phyloP scores from a whole-genome alignment of 2,797 vertebrate species.

The Podarcis siculus region DNA sequence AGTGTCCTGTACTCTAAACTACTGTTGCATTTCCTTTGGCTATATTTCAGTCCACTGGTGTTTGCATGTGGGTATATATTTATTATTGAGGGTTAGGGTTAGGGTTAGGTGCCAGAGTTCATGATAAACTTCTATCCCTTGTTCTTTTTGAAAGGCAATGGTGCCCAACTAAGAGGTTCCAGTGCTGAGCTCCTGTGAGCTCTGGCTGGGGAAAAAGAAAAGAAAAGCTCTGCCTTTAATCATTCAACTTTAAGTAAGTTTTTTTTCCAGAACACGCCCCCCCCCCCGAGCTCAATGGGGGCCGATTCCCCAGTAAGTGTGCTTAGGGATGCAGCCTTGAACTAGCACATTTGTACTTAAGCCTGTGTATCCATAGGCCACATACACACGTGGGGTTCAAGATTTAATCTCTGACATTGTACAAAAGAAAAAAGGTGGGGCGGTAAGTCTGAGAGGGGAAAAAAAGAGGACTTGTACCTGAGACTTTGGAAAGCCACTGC shows the following conservation, averaged over 20 bases:
- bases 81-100: background rate
- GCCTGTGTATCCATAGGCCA: background rate
- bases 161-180: too few relatives aligned
- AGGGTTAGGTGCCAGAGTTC: too few relatives aligned
- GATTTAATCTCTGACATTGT: background rate
- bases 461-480: background rate
- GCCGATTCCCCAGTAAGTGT: background rate
- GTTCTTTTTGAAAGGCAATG: too few relatives aligned
- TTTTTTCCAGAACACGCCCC: too few relatives aligned
- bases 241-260: too few relatives aligned
- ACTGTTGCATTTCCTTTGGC: background rate
- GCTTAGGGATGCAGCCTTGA: background rate
- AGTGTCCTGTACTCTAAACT: background rate
- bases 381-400: too few relatives aligned
- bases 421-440: too few relatives aligned
- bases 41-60: background rate
- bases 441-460: fast-evolving
- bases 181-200: too few relatives aligned
- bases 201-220: too few relatives aligned
- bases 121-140: too few relatives aligned
- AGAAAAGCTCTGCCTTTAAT: too few relatives aligned
- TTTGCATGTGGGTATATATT: too few relatives aligned
- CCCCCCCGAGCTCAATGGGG: background rate
- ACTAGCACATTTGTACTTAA: background rate
- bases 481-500: background rate